Evolutionary conservation across 2,797 vertebrate species (phyloP).

Genomic region (Chelidonichthys spinosus): DNA sequence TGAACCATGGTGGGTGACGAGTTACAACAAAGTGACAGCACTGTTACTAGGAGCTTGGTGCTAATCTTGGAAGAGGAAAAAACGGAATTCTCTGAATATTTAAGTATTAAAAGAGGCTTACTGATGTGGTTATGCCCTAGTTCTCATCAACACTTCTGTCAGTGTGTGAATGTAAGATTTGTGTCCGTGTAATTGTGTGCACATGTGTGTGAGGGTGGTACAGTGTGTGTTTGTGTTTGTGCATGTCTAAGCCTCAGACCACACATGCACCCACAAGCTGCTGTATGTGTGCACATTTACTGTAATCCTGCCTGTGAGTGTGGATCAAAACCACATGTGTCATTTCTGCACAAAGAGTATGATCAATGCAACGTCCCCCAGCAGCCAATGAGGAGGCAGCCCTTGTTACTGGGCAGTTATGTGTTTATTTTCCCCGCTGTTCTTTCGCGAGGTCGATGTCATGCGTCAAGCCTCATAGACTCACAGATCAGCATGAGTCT

Average conservation of each 20-base stretch:
- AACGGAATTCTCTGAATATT: constrained; percentile 61
- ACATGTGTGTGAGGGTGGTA: constrained; percentile 7
- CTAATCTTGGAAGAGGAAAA: constrained; percentile 57
- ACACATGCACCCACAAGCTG: constrained; percentile 28
- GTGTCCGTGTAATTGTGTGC: constrained; percentile 23
- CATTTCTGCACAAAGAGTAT: constrained; percentile 74
- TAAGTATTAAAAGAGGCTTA: constrained; percentile 70
- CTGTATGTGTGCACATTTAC: constrained; percentile 47
- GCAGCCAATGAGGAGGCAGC: constrained; percentile 81
- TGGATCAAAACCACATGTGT: constrained; percentile 74
- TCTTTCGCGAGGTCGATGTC: constrained; percentile 82
- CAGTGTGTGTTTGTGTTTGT: constrained; percentile 21
- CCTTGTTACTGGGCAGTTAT: constrained; percentile 86
- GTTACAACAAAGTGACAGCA: constrained; percentile 60
- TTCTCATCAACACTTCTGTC: constrained; percentile 71
- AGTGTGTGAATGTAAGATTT: constrained; percentile 38
- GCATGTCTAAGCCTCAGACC: constrained; percentile 38
- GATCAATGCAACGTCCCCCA: constrained; percentile 79
- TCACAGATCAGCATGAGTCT: constrained; percentile 78
- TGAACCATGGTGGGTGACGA: constrained; percentile 45
- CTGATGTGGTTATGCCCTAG: constrained; percentile 56
- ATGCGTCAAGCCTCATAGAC: constrained; percentile 81
- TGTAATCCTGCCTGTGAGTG: constrained; percentile 63
- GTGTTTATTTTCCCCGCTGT: constrained; percentile 68
- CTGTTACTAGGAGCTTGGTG: constrained; percentile 69